phyloP scores from a whole-genome alignment of 1,140 invertebrate species.

The Gryllus bimaculatus region DNA sequence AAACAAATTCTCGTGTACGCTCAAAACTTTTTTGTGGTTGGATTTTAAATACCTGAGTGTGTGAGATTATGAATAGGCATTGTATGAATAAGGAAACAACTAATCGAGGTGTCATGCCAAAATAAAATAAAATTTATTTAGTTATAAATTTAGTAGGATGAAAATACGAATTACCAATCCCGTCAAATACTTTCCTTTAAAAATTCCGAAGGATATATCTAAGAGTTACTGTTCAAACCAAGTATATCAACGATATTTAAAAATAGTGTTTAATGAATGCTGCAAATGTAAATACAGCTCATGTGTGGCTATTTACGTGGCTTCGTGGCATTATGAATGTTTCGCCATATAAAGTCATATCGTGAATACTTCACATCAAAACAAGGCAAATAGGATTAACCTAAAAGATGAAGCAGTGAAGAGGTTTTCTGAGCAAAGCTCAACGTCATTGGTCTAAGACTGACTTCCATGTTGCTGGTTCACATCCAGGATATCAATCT shows the following conservation, averaged over 20 bases:
- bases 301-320: not conserved
- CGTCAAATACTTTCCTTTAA: not conserved
- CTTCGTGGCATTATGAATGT: not conserved
- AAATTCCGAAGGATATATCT: not conserved
- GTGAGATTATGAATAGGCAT: no score
- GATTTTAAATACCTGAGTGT: no score
- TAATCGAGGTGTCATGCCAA: no score
- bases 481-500: not conserved
- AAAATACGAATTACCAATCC: not conserved
- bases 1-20: no score
- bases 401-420: not conserved
- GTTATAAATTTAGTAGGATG: no score
- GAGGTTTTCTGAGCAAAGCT: not conserved
- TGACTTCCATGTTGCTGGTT: slow-evolving; percentile 3
- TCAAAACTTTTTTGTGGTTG: no score
- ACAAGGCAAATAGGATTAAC: not conserved
- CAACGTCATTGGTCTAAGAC: not conserved
- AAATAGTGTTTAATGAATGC: not conserved
- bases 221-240: not conserved
- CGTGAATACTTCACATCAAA: not conserved
- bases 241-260: no score
- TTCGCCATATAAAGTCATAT: not conserved
- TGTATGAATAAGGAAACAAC: no score
- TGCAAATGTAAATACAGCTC: not conserved
- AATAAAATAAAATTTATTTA: no score